Evolutionary conservation across 2,888 invertebrate species (phyloP).

Genomic region (Geophilus truncorum): DNA sequence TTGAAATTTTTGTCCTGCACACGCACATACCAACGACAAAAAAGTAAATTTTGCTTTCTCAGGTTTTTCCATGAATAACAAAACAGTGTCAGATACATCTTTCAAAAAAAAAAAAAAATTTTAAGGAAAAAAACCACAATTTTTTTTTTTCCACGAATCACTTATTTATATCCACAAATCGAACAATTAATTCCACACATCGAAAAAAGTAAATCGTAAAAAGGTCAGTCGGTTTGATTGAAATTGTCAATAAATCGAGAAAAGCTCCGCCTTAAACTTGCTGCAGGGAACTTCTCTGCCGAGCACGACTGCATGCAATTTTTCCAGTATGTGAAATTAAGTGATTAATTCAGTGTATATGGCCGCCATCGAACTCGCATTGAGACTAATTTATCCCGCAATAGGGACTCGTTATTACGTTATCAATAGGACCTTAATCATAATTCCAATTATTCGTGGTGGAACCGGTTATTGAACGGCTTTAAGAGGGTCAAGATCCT

Average conservation of each 20-base stretch:
- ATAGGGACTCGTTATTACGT: background rate
- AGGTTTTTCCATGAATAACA: background rate
- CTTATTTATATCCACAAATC: background rate
- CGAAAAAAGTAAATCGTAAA: background rate
- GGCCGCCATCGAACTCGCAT: background rate
- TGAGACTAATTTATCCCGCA: background rate
- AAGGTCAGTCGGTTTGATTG: background rate
- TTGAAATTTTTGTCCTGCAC: background rate
- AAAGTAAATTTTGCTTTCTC: background rate
- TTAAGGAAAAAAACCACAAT: background rate
- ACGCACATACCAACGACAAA: background rate
- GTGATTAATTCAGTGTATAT: background rate
- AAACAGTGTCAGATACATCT: background rate
- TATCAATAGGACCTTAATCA: background rate
- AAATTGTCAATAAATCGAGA: slow-evolving; percentile 9
- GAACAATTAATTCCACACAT: background rate
- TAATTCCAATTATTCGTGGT: background rate
- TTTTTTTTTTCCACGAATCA: background rate
- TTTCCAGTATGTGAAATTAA: background rate
- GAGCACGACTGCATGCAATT: background rate
- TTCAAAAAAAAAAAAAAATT: background rate
- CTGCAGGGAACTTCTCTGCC: background rate
- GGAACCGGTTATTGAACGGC: background rate
- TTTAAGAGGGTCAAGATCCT: slow-evolving; percentile 23
- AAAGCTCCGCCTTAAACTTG: background rate